Evolutionary conservation across 2,888 invertebrate species (phyloP), one percentile per base, ranked within the genome.

Genomic region (Polyommatus iphigenia): DNA sequence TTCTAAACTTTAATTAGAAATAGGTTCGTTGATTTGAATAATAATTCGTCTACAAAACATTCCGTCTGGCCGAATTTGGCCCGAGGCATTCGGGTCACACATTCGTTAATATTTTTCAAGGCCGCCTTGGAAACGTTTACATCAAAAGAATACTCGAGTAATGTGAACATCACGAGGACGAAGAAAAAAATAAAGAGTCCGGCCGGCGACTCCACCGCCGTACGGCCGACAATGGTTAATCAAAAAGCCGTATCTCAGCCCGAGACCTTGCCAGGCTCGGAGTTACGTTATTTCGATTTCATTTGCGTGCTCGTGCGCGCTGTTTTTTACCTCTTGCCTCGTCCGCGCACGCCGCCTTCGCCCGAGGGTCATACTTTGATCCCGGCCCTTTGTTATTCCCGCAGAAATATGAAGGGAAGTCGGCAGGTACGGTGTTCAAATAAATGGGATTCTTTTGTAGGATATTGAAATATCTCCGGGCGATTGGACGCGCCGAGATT

Each of bases 231-330:
- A 92, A 92, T 91, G 88, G 91, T 87, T 92, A 93, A 93, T 94
- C 93, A 93, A 92, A 93, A 89, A 84, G 87, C 88, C 89, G 90
- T 92, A 93, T 93, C 93, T 93, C 90, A 91, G 89, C 90, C 88
- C 85, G 87, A 87, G 91, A 89, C 91, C 89, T 90, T 90, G 85
- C 83, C 10, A 71, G 71, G 78, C 78, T 82, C 83, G 80, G 82
- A 83, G 82, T 81, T 83, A 89, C 89, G 90, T 89, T 93, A 93
- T 93, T 93, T 92, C 93, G 93, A 92, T 93, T 93, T 92, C 93
- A 93, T 93, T 94, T 93, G 92, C 92, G 89, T 92, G 90, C 89
- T 91, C 92, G 91, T 91, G 93, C 89, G 85, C 83, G 82, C 80
- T 79, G 86, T 89, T 90, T 90, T 91, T 91, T 91, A 87, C 83